Conservation (phyloP, 2,797 vertebrate genomes). For the Liasis olivaceus region DNA sequence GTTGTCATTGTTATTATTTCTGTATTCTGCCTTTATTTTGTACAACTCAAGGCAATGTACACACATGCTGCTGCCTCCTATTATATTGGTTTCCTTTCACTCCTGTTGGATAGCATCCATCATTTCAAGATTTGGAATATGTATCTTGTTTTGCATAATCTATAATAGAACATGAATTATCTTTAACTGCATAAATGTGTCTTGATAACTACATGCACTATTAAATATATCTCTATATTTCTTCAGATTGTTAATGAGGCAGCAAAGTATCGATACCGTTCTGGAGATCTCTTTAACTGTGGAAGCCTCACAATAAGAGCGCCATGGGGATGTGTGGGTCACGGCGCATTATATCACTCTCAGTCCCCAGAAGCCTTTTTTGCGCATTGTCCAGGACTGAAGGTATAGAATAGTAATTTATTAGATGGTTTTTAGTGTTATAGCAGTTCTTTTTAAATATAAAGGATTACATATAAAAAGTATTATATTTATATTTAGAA, state of each 20-base stretch:
- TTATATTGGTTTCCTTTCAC: background rate
- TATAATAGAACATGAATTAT: background rate
- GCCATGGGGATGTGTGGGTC: conserved; percentile 97
- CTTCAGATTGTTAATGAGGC: conserved; percentile 96
- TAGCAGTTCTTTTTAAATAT: background rate
- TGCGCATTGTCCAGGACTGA: conserved; percentile 92
- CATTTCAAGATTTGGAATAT: background rate
- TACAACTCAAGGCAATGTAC: background rate
- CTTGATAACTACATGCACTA: background rate
- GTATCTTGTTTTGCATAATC: background rate
- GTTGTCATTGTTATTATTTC: background rate
- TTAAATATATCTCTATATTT: background rate
- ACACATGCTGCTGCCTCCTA: background rate
- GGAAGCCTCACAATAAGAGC: conserved; percentile 94
- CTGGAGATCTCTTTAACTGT: conserved; percentile 93
- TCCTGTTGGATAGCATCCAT: background rate
- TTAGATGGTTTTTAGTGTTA: background rate
- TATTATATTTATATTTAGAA: background rate
- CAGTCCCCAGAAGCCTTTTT: conserved; percentile 98
- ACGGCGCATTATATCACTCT: conserved; percentile 96
- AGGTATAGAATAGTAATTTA: conserved; percentile 76
- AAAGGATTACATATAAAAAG: background rate
- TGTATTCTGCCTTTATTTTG: background rate
- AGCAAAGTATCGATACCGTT: conserved; percentile 97
- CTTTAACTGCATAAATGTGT: background rate